These are phyloP conservation scores for Brachionichthys hirsutus DNA, from an alignment of 2,113 vertebrate genomes.

Conservation along the genomic window DNA sequence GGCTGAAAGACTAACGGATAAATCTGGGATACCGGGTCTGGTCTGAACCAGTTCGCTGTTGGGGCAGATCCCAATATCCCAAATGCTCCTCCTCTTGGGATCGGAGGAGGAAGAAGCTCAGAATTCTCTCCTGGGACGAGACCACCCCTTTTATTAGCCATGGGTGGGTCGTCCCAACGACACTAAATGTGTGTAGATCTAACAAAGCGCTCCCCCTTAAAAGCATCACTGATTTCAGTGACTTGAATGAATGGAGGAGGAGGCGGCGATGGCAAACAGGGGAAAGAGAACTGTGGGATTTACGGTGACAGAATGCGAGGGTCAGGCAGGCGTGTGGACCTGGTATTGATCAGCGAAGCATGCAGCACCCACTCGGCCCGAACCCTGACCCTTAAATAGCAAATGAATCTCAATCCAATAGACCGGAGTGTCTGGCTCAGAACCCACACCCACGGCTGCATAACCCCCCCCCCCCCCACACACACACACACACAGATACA, in stretches of 20 bases:
- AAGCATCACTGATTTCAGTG: conserved; percentile 67
- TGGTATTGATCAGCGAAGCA: conserved; percentile 88
- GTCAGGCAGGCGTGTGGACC: conserved; percentile 76
- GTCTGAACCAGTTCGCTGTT: too few species aligned
- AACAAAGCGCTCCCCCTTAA: conserved; percentile 68
- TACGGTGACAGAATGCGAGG: conserved; percentile 86
- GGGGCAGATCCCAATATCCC: too few species aligned
- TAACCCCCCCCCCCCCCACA: conserved; percentile 31
- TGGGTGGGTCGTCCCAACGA: conserved; percentile 51
- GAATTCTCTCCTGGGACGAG: conserved; percentile 41
- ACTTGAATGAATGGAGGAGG: conserved; percentile 50
- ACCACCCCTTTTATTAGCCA: conserved; percentile 40
- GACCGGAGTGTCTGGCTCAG: conserved; percentile 83
- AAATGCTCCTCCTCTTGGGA: not conserved
- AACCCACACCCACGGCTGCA: conserved; percentile 41
- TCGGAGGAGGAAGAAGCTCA: not conserved
- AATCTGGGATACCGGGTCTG: too few species aligned
- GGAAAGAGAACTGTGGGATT: conserved; percentile 70
- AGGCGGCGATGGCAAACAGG: conserved; percentile 11
- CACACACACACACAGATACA: conserved; percentile 27
- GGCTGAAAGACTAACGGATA: too few species aligned
- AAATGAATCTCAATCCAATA: conserved; percentile 98
- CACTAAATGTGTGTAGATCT: conserved; percentile 70
- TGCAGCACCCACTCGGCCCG: conserved; percentile 79
- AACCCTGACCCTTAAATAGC: conserved; percentile 99